Conservation (phyloP, 1,140 invertebrate species). For the Marisa cornuarietis region DNA sequence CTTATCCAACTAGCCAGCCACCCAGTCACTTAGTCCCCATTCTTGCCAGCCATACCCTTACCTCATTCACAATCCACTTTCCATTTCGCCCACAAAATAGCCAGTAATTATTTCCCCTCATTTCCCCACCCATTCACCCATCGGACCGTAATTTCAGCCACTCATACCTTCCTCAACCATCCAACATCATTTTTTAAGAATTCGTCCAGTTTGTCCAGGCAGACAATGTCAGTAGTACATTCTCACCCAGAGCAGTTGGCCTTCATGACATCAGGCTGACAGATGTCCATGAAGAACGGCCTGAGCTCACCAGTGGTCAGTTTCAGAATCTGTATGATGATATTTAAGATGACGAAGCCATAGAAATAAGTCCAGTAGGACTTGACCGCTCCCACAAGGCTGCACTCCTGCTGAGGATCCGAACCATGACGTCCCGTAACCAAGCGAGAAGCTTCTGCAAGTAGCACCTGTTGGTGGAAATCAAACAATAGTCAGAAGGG, state of each 20-base stretch:
- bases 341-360: background rate
- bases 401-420: background rate
- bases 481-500: too few relatives aligned
- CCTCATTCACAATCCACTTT: too few relatives aligned
- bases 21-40: too few relatives aligned
- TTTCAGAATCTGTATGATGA: conserved; percentile 1
- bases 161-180: background rate
- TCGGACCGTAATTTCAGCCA: background rate
- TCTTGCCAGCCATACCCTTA: too few relatives aligned
- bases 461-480: too few relatives aligned
- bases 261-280: background rate
- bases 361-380: conserved; percentile 2
- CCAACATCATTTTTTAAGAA: background rate
- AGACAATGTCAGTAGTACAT: too few relatives aligned
- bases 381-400: background rate
- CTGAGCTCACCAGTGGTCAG: conserved; percentile 6
- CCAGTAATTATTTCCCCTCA: background rate
- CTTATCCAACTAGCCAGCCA: too few relatives aligned
- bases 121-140: background rate
- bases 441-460: too few relatives aligned
- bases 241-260: conserved; percentile 1
- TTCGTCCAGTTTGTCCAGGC: too few relatives aligned
- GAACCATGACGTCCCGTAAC: too few relatives aligned
- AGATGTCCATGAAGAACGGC: conserved; percentile 8
- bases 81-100: background rate